Base-by-base conservation (phyloP, 2,113 vertebrate genomes). In the Pituophis catenifer region DNA sequence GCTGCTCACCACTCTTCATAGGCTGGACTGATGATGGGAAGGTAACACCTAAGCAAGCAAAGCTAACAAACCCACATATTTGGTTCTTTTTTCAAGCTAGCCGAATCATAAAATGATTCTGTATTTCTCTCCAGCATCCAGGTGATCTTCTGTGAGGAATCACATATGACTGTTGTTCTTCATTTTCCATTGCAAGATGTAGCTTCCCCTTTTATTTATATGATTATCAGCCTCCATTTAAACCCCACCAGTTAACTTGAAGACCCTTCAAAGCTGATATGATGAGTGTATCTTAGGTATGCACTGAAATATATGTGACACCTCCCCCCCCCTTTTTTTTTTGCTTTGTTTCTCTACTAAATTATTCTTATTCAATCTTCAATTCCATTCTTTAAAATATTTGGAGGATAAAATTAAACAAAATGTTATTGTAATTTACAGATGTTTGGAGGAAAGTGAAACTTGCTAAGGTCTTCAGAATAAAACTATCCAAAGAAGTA, bases 181-280 rank as follows among this genome's bases (percentile, higher is more conserved):
- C 26, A 8, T 53, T 53, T 53, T 21, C 8, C 95, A 94, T 96
- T 95, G 95, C 92, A 96, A 57, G 44, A 50, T 52, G 11, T 57
- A 95, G 96, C 91, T 53, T 48, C 95, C 81, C 94, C 96, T 95
- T 95, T 95, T 95, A 95, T 96, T 95, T 96, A 95, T 94, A 96
- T 95, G 94, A 75, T 96, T 97, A 90, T 95, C 44, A 95, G 96
- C 59, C 92, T 54, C n/a, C 81, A 81, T 92, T 12, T 94, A 54
- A 89, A 93, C 95, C 94, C 94, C 93, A 88, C 91, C 94, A 94
- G 94, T 92, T 94, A 93, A 87, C 93, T 90, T 95, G 95, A 94
- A 95, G 95, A 94, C 88, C 90, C 75, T 92, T 62, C 89, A 94
- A 90, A 95, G 95, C 93, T 65, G 94, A 94, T 94, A 94, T 93